phyloP scores from a whole-genome alignment of 2,888 invertebrate species.

The Hoplodrina blanda region DNA sequence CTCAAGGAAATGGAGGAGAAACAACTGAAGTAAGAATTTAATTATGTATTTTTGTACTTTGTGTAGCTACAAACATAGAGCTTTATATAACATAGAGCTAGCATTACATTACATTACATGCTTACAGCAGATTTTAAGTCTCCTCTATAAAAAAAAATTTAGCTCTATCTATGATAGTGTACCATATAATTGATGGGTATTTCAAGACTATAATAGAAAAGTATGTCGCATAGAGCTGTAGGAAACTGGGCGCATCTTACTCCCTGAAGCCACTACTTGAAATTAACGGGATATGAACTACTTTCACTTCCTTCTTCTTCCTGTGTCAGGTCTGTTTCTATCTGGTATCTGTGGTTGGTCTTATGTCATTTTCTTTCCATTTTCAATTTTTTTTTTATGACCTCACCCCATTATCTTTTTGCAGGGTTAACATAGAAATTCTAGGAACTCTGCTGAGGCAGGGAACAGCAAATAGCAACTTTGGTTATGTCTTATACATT shows the following conservation, averaged over 20 bases:
- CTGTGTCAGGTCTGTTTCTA: not conserved
- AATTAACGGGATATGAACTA: too few species aligned
- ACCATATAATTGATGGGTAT: too few species aligned
- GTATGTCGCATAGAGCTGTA: too few species aligned
- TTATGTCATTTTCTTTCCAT: not conserved
- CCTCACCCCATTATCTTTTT: constrained; percentile 66
- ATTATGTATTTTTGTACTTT: not conserved
- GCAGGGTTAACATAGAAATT: constrained; percentile 94
- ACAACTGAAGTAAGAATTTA: constrained; percentile 90
- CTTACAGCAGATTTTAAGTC: too few species aligned
- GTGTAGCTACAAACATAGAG: not conserved
- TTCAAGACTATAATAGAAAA: too few species aligned
- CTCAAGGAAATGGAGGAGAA: constrained; percentile 93
- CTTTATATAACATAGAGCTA: not conserved
- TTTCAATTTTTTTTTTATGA: not conserved
- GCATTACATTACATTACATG: not conserved
- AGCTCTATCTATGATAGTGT: too few species aligned
- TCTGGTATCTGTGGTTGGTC: not conserved
- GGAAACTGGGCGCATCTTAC: too few species aligned
- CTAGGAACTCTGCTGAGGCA: constrained; percentile 93
- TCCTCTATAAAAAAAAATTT: too few species aligned
- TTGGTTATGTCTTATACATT: constrained; percentile 92
- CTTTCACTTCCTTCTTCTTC: not conserved
- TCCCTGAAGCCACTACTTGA: too few species aligned
- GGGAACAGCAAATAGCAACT: constrained; percentile 91